Conservation (phyloP, 2,113 vertebrate genomes). For the Sula dactylatra region DNA sequence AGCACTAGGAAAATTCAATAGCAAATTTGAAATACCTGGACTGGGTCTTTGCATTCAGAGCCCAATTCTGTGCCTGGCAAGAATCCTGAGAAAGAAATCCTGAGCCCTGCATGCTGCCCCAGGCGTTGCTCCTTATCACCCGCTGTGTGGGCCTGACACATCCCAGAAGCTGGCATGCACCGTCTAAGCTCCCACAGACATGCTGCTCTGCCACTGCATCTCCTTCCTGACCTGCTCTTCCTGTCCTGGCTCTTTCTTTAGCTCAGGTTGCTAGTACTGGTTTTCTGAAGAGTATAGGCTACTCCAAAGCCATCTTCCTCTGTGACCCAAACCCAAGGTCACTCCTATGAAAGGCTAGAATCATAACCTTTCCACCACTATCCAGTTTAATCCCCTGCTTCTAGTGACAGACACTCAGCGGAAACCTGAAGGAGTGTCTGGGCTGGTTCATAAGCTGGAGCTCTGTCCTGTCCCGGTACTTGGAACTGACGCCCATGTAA, state of each 20-base stretch:
- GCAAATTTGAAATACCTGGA: neutral
- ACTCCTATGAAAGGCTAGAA: neutral
- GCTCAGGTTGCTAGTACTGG: neutral
- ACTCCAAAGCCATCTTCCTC: neutral
- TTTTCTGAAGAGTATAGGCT: neutral
- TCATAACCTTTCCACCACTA: neutral
- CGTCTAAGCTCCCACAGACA: slow-evolving; percentile 8
- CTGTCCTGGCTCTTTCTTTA: slow-evolving; percentile 13
- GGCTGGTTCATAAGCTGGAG: neutral
- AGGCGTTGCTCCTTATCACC: neutral
- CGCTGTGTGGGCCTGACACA: slow-evolving; percentile 12
- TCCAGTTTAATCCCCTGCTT: neutral
- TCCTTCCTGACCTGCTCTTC: slow-evolving; percentile 48
- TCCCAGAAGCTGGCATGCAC: neutral
- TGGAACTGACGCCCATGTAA: neutral
- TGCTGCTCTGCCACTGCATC: neutral
- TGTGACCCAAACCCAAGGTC: neutral
- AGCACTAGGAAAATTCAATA: neutral
- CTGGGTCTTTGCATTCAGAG: neutral
- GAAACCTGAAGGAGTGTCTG: neutral
- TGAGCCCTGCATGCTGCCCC: neutral
- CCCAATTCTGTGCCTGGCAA: neutral
- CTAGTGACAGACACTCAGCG: neutral
- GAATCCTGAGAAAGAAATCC: slow-evolving; percentile 40
- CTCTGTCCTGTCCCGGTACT: neutral